Evolutionary conservation across 1,140 invertebrate genomes (phyloP).

Genomic region (Platyura marginata): DNA sequence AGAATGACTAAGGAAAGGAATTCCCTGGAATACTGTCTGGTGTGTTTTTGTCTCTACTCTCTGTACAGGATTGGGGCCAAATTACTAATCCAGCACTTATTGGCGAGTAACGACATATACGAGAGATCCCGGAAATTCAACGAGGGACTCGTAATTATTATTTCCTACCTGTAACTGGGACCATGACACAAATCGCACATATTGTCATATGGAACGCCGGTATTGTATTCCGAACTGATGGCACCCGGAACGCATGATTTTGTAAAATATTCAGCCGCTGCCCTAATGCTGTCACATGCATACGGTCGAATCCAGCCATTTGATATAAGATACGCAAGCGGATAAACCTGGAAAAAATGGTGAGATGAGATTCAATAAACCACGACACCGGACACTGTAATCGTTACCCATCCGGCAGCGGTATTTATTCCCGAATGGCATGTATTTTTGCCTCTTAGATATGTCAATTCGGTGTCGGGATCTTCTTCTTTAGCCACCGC

Average conservation of each 20-base stretch:
- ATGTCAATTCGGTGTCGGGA: conserved; percentile 68
- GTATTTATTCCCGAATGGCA: conserved; percentile 85
- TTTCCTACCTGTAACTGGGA: conserved; percentile 50
- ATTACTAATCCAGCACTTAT: too few species aligned
- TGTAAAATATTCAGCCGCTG: conserved; percentile 82
- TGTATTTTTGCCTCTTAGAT: conserved; percentile 71
- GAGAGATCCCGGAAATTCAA: too few species aligned
- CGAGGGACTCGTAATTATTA: too few species aligned
- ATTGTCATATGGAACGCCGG: conserved; percentile 64
- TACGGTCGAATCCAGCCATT: conserved; percentile 86
- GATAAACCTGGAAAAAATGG: too few species aligned
- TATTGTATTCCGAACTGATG: conserved; percentile 66
- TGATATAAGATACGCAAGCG: conserved; percentile 78
- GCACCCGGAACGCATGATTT: conserved; percentile 83
- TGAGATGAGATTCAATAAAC: too few species aligned
- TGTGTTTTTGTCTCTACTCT: too few species aligned
- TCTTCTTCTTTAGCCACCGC: conserved; percentile 83
- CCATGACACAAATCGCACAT: conserved; percentile 91
- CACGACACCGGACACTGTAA: too few species aligned
- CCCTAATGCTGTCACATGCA: conserved; percentile 73
- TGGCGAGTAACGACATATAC: too few species aligned
- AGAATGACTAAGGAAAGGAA: too few species aligned
- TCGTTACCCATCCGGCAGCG: conserved; percentile 92
- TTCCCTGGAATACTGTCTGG: too few species aligned
- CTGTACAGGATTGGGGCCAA: too few species aligned